A percentile compares a stretch with the other conserved stretches of the same genome.
Conservation (phyloP, 1,140 invertebrate genomes). For the Ephestia elutella region DNA sequence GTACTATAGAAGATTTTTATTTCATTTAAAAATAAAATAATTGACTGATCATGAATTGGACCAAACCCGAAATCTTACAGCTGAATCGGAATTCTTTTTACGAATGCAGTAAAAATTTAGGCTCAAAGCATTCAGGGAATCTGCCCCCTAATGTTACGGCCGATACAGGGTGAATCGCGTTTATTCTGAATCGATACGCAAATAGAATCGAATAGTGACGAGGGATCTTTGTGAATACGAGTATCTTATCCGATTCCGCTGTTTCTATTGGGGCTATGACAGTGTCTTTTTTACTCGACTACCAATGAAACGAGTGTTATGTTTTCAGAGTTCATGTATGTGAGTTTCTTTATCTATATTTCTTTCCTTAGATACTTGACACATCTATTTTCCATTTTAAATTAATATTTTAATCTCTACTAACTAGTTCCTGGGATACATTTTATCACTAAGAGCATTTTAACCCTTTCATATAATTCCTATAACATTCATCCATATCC, state of each 20-base stretch:
- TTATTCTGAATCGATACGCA: conserved; percentile 46
- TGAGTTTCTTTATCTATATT: neutral
- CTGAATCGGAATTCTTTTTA: conserved; percentile 69
- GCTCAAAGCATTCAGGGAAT: conserved; percentile 56
- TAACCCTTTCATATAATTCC: too few relatives aligned
- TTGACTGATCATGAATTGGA: conserved; percentile 17
- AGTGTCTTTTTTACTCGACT: too few relatives aligned
- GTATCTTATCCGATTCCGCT: neutral
- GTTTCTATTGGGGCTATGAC: too few relatives aligned
- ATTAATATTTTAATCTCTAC: too few relatives aligned
- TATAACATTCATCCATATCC: too few relatives aligned
- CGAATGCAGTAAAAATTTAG: conserved; percentile 66
- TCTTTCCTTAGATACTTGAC: too few relatives aligned
- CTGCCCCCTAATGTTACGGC: conserved; percentile 54
- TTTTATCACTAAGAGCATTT: too few relatives aligned
- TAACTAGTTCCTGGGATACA: too few relatives aligned
- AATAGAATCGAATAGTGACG: conserved; percentile 51
- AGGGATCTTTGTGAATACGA: conserved; percentile 7
- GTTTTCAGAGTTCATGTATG: too few relatives aligned
- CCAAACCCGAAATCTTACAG: conserved; percentile 42
- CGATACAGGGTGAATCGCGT: conserved; percentile 48
- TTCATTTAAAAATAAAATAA: neutral
- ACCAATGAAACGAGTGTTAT: too few relatives aligned
- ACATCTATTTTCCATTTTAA: too few relatives aligned
- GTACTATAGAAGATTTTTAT: too few relatives aligned